Evolutionary conservation across 1,140 invertebrate species (phyloP), one percentile per base, ranked within the genome.

Genomic region (Stenopsyche tienmushanensis): DNA sequence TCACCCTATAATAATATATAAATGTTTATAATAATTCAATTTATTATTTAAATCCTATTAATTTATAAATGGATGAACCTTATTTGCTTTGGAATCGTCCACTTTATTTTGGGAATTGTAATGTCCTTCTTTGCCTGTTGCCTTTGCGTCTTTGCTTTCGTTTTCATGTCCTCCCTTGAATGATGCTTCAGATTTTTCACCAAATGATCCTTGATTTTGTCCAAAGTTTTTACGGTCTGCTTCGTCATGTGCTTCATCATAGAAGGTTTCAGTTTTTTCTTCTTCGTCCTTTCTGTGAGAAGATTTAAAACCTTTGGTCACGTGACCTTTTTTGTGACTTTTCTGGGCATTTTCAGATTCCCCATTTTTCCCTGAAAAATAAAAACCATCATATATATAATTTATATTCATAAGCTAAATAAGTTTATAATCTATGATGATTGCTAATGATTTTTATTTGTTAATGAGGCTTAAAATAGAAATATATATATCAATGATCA

Each of bases 201-300:
- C 84, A 65, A 82, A 84, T 0, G 75, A 77, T 9, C 82, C 82
- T 25, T 77, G 74, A 49, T 82, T 82, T 57, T 80, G 80, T 18
- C 78, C 80, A 39, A 80, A 76, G 26, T 85, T 76, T 53, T 81
- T 80, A 53, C 81, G 78, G 52, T 84, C 83, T 0, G 81, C 84
- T 71, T 85, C 84, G 69, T 86, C 84, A 69, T 86, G 82, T n/a
- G 82, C 82, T 67, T 86, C 85, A 59, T 88, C 86, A 64, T 85
- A 87, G 77, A 83, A 88, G 67, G 82, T 85, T 71, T 86, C 84
- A 8, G 83, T 83, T 72, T 85, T 86, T 57, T 85, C 84, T 70
- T 83, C 82, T 71, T 88, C 86, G 70, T 88, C 86, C 64, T 88
- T 88, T 65, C 85, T 84, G 67, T 85, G 84, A 0, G 84, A 85